These are phyloP conservation scores for Saguinus imperator DNA, from an alignment of 2,113 vertebrate species.

Conservation along the genomic window DNA sequence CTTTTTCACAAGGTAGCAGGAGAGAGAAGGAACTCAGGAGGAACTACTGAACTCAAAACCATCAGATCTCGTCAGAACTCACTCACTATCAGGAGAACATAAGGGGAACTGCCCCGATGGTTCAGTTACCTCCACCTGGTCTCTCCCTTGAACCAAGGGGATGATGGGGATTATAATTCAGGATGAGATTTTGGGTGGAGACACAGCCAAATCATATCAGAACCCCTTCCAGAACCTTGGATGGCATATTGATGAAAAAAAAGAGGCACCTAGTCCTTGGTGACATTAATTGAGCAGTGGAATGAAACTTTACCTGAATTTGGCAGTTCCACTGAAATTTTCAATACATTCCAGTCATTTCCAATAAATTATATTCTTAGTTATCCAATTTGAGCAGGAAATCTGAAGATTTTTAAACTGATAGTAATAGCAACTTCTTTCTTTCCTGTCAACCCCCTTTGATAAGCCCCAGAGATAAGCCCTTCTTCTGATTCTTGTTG, in stretches of 20 bases:
- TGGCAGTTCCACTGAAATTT: not conserved
- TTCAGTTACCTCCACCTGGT: too few relatives aligned
- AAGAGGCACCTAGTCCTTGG: not conserved
- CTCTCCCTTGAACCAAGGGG: too few relatives aligned
- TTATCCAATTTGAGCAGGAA: not conserved
- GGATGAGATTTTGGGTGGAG: too few relatives aligned
- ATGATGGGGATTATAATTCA: too few relatives aligned
- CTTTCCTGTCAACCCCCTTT: not conserved
- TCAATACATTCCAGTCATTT: not conserved
- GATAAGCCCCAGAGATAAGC: too few relatives aligned
- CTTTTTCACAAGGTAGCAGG: too few relatives aligned
- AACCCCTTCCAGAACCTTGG: not conserved
- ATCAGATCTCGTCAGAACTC: too few relatives aligned
- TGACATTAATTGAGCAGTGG: not conserved
- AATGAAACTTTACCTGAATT: not conserved
- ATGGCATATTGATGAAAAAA: not conserved
- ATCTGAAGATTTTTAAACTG: not conserved
- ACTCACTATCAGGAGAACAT: too few relatives aligned
- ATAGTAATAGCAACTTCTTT: not conserved
- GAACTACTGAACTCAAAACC: too few relatives aligned
- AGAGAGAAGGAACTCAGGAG: too few relatives aligned
- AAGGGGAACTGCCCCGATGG: too few relatives aligned
- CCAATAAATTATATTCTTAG: not conserved
- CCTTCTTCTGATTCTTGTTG: not conserved
- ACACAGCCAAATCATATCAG: too few relatives aligned